Base-by-base conservation (phyloP, 1,140 invertebrate genomes). In the Formica selysi region DNA sequence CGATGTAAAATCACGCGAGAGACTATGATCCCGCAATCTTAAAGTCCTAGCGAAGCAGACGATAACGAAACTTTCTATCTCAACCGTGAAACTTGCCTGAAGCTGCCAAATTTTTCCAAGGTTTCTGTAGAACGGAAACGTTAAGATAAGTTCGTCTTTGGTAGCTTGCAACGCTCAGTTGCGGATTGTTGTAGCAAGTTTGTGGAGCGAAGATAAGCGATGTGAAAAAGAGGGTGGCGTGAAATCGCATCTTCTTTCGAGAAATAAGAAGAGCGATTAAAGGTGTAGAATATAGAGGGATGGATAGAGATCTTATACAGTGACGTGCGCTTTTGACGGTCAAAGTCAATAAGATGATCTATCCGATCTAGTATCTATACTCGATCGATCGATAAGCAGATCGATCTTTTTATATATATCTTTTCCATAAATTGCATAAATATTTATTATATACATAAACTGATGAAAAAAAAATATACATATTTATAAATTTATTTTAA, bases 61-160 rank as follows among this genome's bases (percentile, higher is more conserved):
- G 76, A 70, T 61, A 81, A 73, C 32, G 54, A 62, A 61, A 83
- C 68, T 74, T 74, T 83, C 29, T 61, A 73, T 74, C 68, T 74
- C 36, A 36, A 29, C 2, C 11, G 19, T 48, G 29, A 74, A 81
- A 71, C 65, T 80, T 57, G 32, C 16, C 22, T 36, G 64, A 61
- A 73, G 26, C 61, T 73, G 79, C 79, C 79, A 83, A 83, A 83
- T 83, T 83, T 83, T 83, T 83, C 54, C 11, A 48, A 62, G 68
- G n/a, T 62, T 38, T 19, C 38, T 19, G 68, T 41, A 61, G 54
- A 73, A 74, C 68, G 68, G n/a, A 83, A 74, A 83, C 6, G 54
- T 74, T 29, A 29, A 74, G 79, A 73, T 83, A 83, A 83, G 68
- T 11, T 73, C 26, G 73, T 73, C 51, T 62, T 11, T 32, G 26